Base-by-base conservation (phyloP, 1,140 invertebrate species). In the Temnothorax longispinosus region DNA sequence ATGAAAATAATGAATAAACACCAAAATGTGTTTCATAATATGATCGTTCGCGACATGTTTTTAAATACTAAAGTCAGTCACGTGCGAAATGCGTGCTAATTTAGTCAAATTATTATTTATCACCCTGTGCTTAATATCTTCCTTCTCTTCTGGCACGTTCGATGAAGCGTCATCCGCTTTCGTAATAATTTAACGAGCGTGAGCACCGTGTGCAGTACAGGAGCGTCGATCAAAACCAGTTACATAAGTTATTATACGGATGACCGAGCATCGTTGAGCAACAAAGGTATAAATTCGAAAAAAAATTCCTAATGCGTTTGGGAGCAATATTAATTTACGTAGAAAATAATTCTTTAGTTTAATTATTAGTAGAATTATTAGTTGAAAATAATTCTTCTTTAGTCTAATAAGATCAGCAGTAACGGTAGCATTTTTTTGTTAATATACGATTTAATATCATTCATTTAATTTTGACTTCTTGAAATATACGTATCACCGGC, bases 141-240 rank as follows among this genome's bases (percentile, higher is more conserved):
- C 18, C 65, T 44, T 56, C 54, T 74, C 21, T 67, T 78, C 71
- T 85, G 75, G 74, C 87, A 84, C 84, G 88, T 84, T 87, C 88
- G 84, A 85, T 67, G 87, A 74, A 87, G 65, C 80, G 78, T 84
- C 74, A 76, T 80, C 58, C 77, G 65, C 87, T 82, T 72, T 72
- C 67, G 54, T 58, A 82, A 88, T 77, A 84, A 88, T 88, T 87
- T 77, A 87, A 87, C 64, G 52, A 78, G 44, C 56, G 41, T n/a
- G 32, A 52, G 35, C 41, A 64, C 44, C 69, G 76, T 41, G 54
- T 58, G 41, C 50, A 64, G 50, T 50, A 74, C 47, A 41, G 52
- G 38, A 50, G 32, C 69, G 74, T 77, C 56, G 75, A 88, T 85
- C 62, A 64, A 54, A 77, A 65, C 35, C 69, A 78, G 54, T 67